Base-by-base conservation (phyloP, 1,140 invertebrate genomes). In the Thaumetopoea pityocampa region DNA sequence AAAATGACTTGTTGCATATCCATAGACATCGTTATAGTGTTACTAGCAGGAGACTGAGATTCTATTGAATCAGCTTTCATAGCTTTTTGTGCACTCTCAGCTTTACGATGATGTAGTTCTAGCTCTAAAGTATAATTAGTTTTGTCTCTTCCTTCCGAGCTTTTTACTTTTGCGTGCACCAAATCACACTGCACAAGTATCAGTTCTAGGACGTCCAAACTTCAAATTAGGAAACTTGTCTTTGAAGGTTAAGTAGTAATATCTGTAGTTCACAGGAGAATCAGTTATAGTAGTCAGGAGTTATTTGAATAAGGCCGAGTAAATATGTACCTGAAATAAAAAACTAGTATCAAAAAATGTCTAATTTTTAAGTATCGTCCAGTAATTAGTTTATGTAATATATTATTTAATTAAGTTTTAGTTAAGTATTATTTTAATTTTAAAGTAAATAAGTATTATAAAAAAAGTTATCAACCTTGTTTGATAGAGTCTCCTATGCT, bases 51-150 rank as follows among this genome's bases (percentile, higher is more conserved):
- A 16, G 20, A 32, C 12, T 33, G 38, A 17, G 23, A 37, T 26
- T 37, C 14, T 37, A 11, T 18, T 17, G 23, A 32, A 9, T 32
- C 29, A 7, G 28, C 9, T 22, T 22, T 32, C 38, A 42, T 42
- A 16, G 19, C 20, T 24, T 32, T n/a, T 33, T 15, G 28, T 23
- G 28, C 38, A 42, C 28, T 14, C 14, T 42, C 38, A 24, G 38
- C 38, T 33, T 42, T 42, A 9, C 38, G 19, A 32, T 32, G 38
- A 42, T 42, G 29, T 4, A 32, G n/a, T 42, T 42, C 28, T 32
- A 42, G 19, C 17, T 12, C 17, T 24, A n/a, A 6, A 4, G 23
- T 4, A 24, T 24, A n/a, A n/a, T 8, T 8, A 5, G n/a, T 24
- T n/a, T 24, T 24, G 9, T 24, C 23, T 24, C 23, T 24, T 24